Evolutionary conservation across 2,888 invertebrate species (phyloP).

Genomic region (Pseudococcus longispinus): DNA sequence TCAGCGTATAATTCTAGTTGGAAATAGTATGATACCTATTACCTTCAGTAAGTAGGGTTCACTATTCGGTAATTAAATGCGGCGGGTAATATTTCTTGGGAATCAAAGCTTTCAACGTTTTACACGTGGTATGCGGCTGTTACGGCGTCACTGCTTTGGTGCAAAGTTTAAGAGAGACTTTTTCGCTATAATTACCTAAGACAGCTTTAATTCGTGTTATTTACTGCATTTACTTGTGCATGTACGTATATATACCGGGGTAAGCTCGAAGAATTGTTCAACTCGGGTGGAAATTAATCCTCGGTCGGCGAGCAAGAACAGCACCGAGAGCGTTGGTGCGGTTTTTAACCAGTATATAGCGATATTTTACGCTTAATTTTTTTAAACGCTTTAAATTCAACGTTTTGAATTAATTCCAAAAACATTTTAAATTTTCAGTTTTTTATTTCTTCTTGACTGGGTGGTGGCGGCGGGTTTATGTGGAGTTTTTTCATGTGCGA

Average conservation of each 20-base stretch:
- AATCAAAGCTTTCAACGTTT: slow-evolving; percentile 19
- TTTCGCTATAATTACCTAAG: not conserved
- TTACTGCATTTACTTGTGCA: not conserved
- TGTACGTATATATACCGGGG: not conserved
- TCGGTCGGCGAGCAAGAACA: not conserved
- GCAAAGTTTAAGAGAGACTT: not conserved
- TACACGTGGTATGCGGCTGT: not conserved
- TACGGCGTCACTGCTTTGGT: not conserved
- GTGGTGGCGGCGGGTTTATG: not conserved
- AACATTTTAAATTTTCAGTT: not conserved
- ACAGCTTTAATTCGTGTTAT: slow-evolving; percentile 34
- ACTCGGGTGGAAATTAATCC: slow-evolving; percentile 19
- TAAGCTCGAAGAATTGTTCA: not conserved
- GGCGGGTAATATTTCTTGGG: slow-evolving; percentile 1
- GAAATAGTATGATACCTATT: not conserved
- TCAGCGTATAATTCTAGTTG: not conserved
- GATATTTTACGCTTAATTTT: slow-evolving; percentile 28
- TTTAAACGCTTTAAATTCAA: not conserved
- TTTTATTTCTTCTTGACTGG: not conserved
- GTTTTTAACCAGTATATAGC: not conserved
- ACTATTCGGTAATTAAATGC: slow-evolving; percentile 15
- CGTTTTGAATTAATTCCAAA: slow-evolving; percentile 24
- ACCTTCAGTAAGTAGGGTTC: not conserved
- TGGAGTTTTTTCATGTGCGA: not conserved
- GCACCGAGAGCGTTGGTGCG: not conserved